These are phyloP conservation scores for Sceliomorpha sp. DNA, from an alignment of 2,888 invertebrate genomes.

Conservation along the genomic window DNA sequence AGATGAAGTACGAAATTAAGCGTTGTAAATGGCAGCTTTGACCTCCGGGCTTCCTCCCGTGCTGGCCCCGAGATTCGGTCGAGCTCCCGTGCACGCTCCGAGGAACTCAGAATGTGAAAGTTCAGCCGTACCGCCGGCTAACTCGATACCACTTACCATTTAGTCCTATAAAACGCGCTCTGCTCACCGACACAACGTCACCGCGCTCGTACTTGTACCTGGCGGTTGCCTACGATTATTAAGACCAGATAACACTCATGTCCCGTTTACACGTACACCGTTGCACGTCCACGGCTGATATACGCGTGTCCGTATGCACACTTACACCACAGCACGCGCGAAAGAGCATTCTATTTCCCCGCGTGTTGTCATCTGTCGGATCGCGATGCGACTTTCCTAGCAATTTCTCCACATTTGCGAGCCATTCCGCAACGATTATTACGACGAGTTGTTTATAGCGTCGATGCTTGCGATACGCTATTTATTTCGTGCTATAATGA, in stretches of 20 bases:
- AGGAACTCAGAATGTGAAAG: constrained; percentile 77
- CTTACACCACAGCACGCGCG: constrained; percentile 1
- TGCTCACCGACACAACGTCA: constrained; percentile 20
- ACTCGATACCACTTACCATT: constrained; percentile 58
- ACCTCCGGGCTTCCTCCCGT: constrained; percentile 39
- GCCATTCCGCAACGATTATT: constrained; percentile 49
- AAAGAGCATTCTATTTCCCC: constrained; percentile 32
- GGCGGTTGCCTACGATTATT: constrained; percentile 58
- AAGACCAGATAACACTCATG: constrained; percentile 58
- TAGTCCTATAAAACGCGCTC: constrained; percentile 54
- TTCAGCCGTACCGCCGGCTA: constrained; percentile 74
- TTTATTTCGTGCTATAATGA: constrained; percentile 53
- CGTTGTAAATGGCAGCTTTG: constrained; percentile 32
- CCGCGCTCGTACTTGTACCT: constrained; percentile 24
- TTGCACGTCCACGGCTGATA: no score
- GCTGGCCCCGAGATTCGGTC: constrained; percentile 41
- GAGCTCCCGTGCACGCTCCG: constrained; percentile 51
- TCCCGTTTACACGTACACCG: constrained; percentile 40
- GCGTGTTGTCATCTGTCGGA: constrained; percentile 51
- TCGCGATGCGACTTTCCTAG: constrained; percentile 44
- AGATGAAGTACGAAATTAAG: constrained; percentile 19
- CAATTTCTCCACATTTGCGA: constrained; percentile 55
- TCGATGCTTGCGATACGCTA: constrained; percentile 45
- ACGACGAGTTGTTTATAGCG: constrained; percentile 44
- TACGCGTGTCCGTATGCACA: constrained; percentile 12